These are phyloP conservation scores for Bradypodion ventrale DNA, from an alignment of 2,797 vertebrate species.

Conservation along the genomic window DNA sequence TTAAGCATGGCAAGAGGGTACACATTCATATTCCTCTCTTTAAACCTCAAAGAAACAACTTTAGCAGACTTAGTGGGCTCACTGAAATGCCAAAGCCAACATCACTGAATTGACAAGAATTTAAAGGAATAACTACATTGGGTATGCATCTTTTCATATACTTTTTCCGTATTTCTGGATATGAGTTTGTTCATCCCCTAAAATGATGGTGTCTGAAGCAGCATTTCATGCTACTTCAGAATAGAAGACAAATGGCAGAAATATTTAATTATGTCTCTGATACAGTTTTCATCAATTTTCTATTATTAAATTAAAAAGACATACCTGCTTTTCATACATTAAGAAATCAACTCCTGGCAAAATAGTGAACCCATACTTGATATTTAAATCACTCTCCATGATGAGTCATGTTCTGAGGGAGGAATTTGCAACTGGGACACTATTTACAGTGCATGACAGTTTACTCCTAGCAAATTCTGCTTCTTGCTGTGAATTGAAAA, in stretches of 20 bases:
- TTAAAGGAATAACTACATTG: not conserved
- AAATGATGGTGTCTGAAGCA: not conserved
- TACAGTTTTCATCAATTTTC: slow-evolving; percentile 1
- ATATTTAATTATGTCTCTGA: slow-evolving; percentile 58
- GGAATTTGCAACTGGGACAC: not conserved
- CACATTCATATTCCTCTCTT: not conserved
- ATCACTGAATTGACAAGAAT: not conserved
- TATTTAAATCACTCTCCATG: slow-evolving; percentile 7
- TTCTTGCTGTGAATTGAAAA: not conserved
- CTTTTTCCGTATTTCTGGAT: not conserved
- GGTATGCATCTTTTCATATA: not conserved
- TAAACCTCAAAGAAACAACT: not conserved
- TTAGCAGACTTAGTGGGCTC: not conserved
- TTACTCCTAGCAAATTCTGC: not conserved
- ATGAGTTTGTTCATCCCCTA: not conserved
- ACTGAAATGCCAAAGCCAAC: not conserved
- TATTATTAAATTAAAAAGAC: slow-evolving; percentile 22
- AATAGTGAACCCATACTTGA: slow-evolving; percentile 51
- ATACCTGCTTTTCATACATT: slow-evolving; percentile 59
- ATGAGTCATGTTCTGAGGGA: slow-evolving; percentile 1
- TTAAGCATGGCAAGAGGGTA: not conserved
- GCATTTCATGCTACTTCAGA: not conserved
- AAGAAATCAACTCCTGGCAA: slow-evolving; percentile 61
- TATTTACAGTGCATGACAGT: not conserved
- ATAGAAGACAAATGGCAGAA: slow-evolving; percentile 14